phyloP scores from a whole-genome alignment of 2,113 vertebrate species.

The Podarcis cretensis region DNA sequence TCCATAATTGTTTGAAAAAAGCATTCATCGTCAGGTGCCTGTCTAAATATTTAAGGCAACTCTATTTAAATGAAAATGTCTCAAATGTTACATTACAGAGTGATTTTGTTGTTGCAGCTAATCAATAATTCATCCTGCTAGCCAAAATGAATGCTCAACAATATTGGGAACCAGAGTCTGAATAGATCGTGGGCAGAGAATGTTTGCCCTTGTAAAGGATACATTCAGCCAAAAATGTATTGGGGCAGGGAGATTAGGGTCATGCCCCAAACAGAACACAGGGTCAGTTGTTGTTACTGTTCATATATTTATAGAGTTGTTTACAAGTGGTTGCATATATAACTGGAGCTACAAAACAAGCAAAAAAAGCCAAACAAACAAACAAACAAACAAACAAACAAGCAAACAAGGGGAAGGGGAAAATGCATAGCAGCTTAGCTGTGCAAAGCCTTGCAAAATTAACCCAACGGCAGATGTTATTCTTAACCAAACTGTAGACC shows the following conservation, averaged over 20 bases:
- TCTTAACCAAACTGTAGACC: neutral
- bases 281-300: no score
- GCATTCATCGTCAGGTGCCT: slow-evolving; percentile 34
- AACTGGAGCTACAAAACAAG: neutral
- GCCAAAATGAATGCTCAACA: slow-evolving; percentile 13
- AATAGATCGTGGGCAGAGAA: neutral
- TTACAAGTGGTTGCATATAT: neutral
- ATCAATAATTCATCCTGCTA: slow-evolving; percentile 26
- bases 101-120: slow-evolving; percentile 9
- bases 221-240: neutral
- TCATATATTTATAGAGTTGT: no score
- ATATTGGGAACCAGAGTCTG: neutral
- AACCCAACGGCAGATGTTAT: neutral
- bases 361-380: neutral
- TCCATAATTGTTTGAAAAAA: slow-evolving; percentile 59
- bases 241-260: neutral
- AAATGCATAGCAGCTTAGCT: neutral
- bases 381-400: neutral
- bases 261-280: neutral
- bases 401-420: no score
- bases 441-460: neutral
- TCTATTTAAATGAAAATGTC: slow-evolving; percentile 51
- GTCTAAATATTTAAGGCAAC: slow-evolving; percentile 54
- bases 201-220: neutral
- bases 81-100: slow-evolving; percentile 36